Percentiles rank a stretch among this genome's conserved stretches.
These are phyloP conservation scores for Leptopilina drosophilae DNA, from an alignment of 2,888 invertebrate species.

Conservation along the genomic window DNA sequence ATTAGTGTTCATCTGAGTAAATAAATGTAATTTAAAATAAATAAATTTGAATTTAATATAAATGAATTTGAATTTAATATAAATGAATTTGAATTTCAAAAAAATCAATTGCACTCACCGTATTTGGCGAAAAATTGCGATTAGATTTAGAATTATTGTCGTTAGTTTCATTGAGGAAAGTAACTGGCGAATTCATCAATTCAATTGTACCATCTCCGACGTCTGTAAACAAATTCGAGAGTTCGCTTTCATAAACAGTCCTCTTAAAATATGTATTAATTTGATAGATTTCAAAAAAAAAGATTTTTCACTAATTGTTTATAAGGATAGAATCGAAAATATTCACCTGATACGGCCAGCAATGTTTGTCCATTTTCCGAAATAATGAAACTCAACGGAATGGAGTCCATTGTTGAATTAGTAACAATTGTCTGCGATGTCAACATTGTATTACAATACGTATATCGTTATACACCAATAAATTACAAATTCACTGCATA, in stretches of 20 bases:
- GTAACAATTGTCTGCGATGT: conserved; percentile 8
- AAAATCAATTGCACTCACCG: background rate
- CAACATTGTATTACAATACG: background rate
- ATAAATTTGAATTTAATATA: too few species aligned
- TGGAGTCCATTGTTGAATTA: conserved; percentile 16
- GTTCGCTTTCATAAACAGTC: background rate
- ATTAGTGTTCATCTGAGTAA: background rate
- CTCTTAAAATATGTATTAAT: background rate
- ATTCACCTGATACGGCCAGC: conserved; percentile 66
- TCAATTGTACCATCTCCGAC: conserved; percentile 66
- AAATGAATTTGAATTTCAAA: too few species aligned
- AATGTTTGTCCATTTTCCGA: conserved; percentile 69
- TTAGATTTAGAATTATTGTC: conserved; percentile 8
- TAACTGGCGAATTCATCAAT: conserved; percentile 65
- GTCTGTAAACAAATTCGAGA: conserved; percentile 59
- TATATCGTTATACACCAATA: background rate
- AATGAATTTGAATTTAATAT: too few species aligned
- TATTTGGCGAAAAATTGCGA: conserved; percentile 7
- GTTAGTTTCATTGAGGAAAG: conserved; percentile 63
- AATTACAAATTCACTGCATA: background rate
- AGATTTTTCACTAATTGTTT: background rate
- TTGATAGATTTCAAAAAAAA: background rate
- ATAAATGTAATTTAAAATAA: too few species aligned
- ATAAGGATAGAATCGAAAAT: conserved; percentile 27
- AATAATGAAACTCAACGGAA: conserved; percentile 68